Conservation (phyloP, 1,140 invertebrate genomes). For the Thaumatotibia leucotreta region DNA sequence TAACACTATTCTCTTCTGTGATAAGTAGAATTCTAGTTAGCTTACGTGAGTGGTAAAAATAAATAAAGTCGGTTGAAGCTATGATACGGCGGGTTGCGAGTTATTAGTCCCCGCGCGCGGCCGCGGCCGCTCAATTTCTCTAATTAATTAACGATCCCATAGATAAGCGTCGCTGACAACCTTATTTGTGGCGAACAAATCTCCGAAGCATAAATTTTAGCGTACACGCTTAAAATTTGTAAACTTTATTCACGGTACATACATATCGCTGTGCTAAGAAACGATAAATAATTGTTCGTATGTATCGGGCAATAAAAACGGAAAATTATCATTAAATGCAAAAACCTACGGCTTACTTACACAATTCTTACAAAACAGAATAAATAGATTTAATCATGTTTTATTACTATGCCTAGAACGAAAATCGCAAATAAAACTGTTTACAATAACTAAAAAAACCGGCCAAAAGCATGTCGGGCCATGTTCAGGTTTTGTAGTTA, state of each 20-base stretch:
- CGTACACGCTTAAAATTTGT: constrained; percentile 69
- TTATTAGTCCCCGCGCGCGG: constrained; percentile 68
- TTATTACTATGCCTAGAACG: too few relatives aligned
- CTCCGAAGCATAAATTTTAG: constrained; percentile 72
- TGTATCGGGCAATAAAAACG: too few relatives aligned
- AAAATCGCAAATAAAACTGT: too few relatives aligned
- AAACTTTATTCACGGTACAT: constrained; percentile 56
- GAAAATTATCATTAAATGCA: too few relatives aligned
- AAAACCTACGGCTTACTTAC: too few relatives aligned
- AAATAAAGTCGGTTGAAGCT: constrained; percentile 68
- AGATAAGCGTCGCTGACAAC: constrained; percentile 73
- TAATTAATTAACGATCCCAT: constrained; percentile 75
- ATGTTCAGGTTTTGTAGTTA: too few relatives aligned
- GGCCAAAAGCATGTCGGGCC: too few relatives aligned
- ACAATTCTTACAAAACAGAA: too few relatives aligned
- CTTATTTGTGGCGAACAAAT: constrained; percentile 76
- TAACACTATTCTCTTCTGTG: constrained; percentile 39
- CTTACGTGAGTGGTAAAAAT: constrained; percentile 73
- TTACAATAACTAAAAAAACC: too few relatives aligned
- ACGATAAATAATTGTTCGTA: constrained; percentile 28
- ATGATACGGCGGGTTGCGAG: constrained; percentile 73
- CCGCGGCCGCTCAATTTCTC: constrained; percentile 71
- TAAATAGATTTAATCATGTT: too few relatives aligned
- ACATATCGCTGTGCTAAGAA: constrained; percentile 37
- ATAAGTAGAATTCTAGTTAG: constrained; percentile 64